phyloP scores from a whole-genome alignment of 2,888 invertebrate species.

The Diogma glabrata region DNA sequence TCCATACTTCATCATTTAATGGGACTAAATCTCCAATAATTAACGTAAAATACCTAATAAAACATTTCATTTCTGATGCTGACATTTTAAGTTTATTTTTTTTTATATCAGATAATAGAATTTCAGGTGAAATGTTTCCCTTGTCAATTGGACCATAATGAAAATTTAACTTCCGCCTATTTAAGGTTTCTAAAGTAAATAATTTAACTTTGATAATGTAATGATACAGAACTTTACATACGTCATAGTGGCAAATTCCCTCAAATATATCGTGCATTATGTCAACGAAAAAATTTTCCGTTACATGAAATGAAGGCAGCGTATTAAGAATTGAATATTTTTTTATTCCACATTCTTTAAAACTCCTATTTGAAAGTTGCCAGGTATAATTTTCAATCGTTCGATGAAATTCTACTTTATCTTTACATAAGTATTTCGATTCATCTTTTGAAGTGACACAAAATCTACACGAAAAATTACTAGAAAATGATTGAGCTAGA shows the following conservation, averaged over 20 bases:
- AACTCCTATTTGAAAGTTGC: slow-evolving; percentile 14
- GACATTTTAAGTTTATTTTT: slow-evolving; percentile 17
- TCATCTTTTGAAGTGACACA: too few species aligned
- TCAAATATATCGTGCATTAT: slow-evolving; percentile 23
- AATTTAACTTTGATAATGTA: slow-evolving; percentile 17
- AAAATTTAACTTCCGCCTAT: slow-evolving; percentile 19
- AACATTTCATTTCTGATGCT: slow-evolving; percentile 16
- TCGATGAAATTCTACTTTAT: slow-evolving; percentile 14
- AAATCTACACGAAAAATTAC: too few species aligned
- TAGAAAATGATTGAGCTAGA: too few species aligned
- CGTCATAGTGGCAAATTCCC: slow-evolving; percentile 20
- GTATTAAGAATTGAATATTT: too few species aligned
- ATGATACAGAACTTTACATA: slow-evolving; percentile 17
- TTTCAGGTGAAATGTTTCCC: slow-evolving; percentile 15
- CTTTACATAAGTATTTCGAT: too few species aligned
- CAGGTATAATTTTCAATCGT: slow-evolving; percentile 16
- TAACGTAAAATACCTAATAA: slow-evolving; percentile 13
- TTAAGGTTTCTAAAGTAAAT: slow-evolving; percentile 17
- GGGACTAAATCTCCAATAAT: background rate
- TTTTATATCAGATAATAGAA: slow-evolving; percentile 16
- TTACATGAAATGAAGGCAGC: too few species aligned
- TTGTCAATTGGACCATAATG: slow-evolving; percentile 15
- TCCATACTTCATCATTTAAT: background rate
- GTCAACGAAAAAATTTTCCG: too few species aligned
- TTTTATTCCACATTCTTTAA: slow-evolving; percentile 18